Evolutionary conservation across 2,797 vertebrate genomes (phyloP).

Genomic region (Micropoecilia bifurca): DNA sequence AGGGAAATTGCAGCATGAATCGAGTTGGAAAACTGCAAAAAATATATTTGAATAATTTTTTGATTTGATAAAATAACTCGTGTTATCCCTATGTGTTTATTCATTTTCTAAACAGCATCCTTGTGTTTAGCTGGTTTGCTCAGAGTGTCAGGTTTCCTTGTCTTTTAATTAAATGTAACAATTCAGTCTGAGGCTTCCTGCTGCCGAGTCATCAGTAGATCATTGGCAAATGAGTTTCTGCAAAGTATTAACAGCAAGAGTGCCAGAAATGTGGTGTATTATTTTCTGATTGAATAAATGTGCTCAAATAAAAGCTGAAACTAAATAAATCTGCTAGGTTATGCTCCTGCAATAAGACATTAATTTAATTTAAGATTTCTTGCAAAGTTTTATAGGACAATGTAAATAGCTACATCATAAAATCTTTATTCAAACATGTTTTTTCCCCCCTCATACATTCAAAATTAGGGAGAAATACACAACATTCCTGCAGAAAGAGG

Average conservation of each 20-base stretch:
- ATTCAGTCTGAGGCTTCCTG: not conserved
- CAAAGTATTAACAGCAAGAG: not conserved
- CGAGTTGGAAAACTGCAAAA: not conserved
- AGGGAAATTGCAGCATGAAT: not conserved
- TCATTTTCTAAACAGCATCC: not conserved
- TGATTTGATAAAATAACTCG: not conserved
- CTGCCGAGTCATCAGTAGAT: not conserved
- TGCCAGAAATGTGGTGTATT: not conserved
- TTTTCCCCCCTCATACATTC: constrained; percentile 20
- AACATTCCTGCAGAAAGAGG: constrained; percentile 60
- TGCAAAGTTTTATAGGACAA: not conserved
- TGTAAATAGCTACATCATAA: not conserved
- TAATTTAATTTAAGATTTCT: not conserved
- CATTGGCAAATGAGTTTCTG: not conserved
- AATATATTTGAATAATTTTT: not conserved
- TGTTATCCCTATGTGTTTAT: not conserved
- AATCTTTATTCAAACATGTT: constrained; percentile 6
- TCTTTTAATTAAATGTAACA: not conserved
- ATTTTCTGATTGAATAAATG: not conserved
- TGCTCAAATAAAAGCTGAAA: not conserved
- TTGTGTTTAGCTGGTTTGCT: not conserved
- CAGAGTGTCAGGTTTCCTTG: not conserved
- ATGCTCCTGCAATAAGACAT: not conserved
- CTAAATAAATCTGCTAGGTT: not conserved
- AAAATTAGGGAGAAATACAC: constrained; percentile 57